Conservation (phyloP, 2,113 vertebrate species). For the Tricholaema leucomelas region DNA sequence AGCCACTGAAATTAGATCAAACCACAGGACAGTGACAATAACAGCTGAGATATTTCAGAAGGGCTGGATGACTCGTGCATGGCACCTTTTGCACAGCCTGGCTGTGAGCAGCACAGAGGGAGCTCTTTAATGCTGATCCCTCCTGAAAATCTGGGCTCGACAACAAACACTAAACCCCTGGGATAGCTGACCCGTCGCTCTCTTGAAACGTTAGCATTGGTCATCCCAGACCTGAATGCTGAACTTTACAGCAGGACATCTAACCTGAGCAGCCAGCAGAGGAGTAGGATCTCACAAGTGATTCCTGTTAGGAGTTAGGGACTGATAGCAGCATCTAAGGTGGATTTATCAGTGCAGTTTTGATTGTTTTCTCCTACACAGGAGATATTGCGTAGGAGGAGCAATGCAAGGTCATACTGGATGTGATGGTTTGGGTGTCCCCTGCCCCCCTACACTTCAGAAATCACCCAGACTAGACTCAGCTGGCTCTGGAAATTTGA, state of each 20-base stretch:
- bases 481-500: too few relatives aligned
- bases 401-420: not conserved
- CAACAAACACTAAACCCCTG: not conserved
- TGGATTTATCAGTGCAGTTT: not conserved
- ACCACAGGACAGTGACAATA: slow-evolving; percentile 39
- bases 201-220: not conserved
- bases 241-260: slow-evolving; percentile 12
- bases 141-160: slow-evolving; percentile 10
- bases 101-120: not conserved
- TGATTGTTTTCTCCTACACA: not conserved
- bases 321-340: not conserved
- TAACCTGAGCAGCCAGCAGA: not conserved
- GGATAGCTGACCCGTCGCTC: not conserved
- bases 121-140: not conserved
- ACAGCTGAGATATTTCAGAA: not conserved
- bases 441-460: too few relatives aligned
- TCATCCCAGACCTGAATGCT: not conserved
- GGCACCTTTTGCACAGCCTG: not conserved
- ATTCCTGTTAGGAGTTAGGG: not conserved
- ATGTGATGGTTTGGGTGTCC: too few relatives aligned
- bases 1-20: slow-evolving; percentile 55
- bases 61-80: not conserved
- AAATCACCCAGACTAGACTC: too few relatives aligned
- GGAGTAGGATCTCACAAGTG: not conserved
- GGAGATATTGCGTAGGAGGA: not conserved